phyloP scores from a whole-genome alignment of 2,888 invertebrate species.

The Pollenia labialis region DNA sequence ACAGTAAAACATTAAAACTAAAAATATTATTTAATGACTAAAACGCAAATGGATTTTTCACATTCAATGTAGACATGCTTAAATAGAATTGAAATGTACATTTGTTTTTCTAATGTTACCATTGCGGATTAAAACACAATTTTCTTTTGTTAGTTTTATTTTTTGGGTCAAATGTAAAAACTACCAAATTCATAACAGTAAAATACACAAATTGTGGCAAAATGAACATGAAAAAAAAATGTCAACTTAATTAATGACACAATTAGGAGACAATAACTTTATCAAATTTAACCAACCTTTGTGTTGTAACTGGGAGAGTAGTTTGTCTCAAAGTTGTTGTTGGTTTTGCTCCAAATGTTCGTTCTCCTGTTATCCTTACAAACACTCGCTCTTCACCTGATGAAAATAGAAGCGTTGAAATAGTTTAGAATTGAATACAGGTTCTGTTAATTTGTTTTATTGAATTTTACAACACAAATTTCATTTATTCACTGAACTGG shows the following conservation, averaged over 20 bases:
- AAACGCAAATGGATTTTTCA: too few species aligned
- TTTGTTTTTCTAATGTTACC: too few species aligned
- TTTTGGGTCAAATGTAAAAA: constrained; percentile 25
- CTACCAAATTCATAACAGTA: not conserved
- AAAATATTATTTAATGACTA: too few species aligned
- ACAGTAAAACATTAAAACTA: too few species aligned
- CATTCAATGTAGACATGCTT: too few species aligned
- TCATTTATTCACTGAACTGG: constrained; percentile 10
- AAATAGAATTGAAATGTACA: too few species aligned
- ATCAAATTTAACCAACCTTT: constrained; percentile 43
- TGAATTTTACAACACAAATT: not conserved
- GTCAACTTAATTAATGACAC: constrained; percentile 39
- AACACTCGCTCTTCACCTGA: not conserved
- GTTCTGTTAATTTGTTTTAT: constrained; percentile 3
- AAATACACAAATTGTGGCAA: not conserved
- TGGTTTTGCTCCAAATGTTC: not conserved
- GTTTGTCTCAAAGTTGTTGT: not conserved
- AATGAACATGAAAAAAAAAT: constrained; percentile 24
- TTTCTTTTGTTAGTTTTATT: not conserved
- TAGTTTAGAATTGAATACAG: constrained; percentile 3
- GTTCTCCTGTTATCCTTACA: not conserved
- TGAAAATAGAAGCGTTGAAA: not conserved
- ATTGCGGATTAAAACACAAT: too few species aligned
- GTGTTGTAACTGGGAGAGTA: not conserved
- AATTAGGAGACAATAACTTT: constrained; percentile 57